Percentiles rank a stretch among this genome's conserved stretches.
phyloP scores from a whole-genome alignment of 2,113 vertebrate species.

The Siniperca knerii region DNA sequence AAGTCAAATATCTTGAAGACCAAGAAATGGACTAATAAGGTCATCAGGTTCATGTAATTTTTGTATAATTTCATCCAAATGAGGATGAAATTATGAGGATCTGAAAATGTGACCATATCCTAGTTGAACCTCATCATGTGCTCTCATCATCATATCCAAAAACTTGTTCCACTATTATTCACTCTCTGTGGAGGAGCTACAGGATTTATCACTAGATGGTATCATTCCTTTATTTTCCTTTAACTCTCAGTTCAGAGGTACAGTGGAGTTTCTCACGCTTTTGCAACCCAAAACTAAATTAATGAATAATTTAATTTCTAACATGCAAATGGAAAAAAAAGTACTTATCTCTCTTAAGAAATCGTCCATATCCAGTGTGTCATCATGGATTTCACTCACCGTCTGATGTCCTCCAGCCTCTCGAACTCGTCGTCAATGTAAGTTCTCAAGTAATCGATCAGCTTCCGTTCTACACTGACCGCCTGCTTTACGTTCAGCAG shows the following conservation, averaged over 20 bases:
- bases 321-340: not conserved
- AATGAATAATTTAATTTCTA: not conserved
- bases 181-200: not conserved
- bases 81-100: not conserved
- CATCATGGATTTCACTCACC: conserved; percentile 71
- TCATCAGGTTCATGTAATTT: not conserved
- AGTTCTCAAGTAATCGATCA: conserved; percentile 75
- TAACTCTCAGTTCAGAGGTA: not conserved
- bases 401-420: conserved; percentile 82
- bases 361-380: not conserved
- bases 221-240: not conserved
- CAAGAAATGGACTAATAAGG: not conserved
- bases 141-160: not conserved
- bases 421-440: conserved; percentile 83
- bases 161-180: not conserved
- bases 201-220: not conserved
- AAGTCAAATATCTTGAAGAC: not conserved
- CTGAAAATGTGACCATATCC: not conserved
- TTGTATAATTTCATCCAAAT: not conserved
- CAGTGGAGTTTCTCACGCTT: not conserved
- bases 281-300: not conserved
- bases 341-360: not conserved
- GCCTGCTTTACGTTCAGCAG: conserved; percentile 82
- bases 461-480: conserved; percentile 77
- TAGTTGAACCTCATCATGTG: not conserved